Evolutionary conservation across 2,888 invertebrate species (phyloP), one percentile per base, ranked within the genome.

Genomic region (Geotrupes spiniger): DNA sequence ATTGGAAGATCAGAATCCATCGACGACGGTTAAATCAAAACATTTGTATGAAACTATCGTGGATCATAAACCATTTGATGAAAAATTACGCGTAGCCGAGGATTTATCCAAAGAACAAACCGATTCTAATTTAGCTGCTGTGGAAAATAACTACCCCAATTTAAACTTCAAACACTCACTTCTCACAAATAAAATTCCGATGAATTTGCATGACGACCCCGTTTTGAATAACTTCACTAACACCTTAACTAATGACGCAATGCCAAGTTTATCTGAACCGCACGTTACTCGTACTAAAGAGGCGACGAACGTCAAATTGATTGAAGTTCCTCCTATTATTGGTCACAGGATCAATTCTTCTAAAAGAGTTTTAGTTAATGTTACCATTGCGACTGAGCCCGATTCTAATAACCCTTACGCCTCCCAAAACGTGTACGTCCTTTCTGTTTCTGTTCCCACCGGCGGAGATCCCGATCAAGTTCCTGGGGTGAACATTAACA

Each of bases 401-500:
- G 77, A 75, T 54, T 70, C 71, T 36, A 73, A 74, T 44, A 75
- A 73, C 57, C 69, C 74, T n/a, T 60, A 75, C 25, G 70, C 75
- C 52, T 76, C 80, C 62, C 82, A 82, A 64, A 83, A 84, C 38
- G 78, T 90, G 54, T 91, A 90, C 74, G 84, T 89, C 27, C 75
- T 91, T 59, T 89, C 91, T 63, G 83, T 91, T 50, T 86, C 86
- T 52, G 84, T 92, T 46, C 91, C 91, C 6, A 84, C 84, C 43
- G 76, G 79, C 59, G 77, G 77, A 26, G 76, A 61, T 71, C 78
- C 43, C 8, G 27, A 17, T 40, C 38, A 47, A 31, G 31, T 17
- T 21, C 79, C 82, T 46, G 76, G 75, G 49, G 74, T 82, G 53
- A 78, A 78, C 72, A 77, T 82, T 51, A 49, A 46, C 28, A 39